Percentiles rank a stretch among this genome's conserved stretches.
Conservation (phyloP, 2,797 vertebrate genomes). For the Arremon aurantiirostris region DNA sequence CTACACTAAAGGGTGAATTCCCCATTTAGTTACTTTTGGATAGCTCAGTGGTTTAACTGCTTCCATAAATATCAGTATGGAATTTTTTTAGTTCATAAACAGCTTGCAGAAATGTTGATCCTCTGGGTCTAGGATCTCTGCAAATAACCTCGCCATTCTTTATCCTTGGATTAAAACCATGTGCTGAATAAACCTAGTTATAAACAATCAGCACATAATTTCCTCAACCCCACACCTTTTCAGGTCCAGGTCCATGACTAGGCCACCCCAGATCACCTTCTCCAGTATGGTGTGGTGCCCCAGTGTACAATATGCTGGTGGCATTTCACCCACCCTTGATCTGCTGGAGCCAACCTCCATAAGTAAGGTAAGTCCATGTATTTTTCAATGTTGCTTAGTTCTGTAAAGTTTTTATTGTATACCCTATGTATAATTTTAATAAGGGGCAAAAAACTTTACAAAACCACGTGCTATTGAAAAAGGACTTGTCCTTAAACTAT, state of each 20-base stretch:
- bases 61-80: background rate
- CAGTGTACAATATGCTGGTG: slow-evolving; percentile 53
- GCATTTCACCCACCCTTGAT: slow-evolving; percentile 39
- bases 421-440: background rate
- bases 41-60: background rate
- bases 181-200: slow-evolving; percentile 40
- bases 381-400: slow-evolving; percentile 64
- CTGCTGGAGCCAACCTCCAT: slow-evolving; percentile 21
- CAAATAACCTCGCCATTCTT: background rate
- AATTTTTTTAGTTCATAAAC: background rate
- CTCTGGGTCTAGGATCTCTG: background rate
- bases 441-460: slow-evolving; percentile 59
- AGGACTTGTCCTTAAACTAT: slow-evolving; percentile 33
- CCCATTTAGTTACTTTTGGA: background rate
- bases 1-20: background rate
- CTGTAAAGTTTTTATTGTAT: slow-evolving; percentile 60
- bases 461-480: slow-evolving; percentile 61
- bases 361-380: slow-evolving; percentile 24
- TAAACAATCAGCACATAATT: slow-evolving; percentile 38
- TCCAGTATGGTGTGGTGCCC: slow-evolving; percentile 49
- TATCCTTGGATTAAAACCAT: background rate
- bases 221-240: slow-evolving; percentile 44
- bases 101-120: background rate
- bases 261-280: slow-evolving; percentile 23
- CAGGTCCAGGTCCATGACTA: slow-evolving; percentile 46